A percentile compares a stretch with the other conserved stretches of the same genome.
phyloP scores from a whole-genome alignment of 2,888 invertebrate species.

The Acanthosepion lycidas region DNA sequence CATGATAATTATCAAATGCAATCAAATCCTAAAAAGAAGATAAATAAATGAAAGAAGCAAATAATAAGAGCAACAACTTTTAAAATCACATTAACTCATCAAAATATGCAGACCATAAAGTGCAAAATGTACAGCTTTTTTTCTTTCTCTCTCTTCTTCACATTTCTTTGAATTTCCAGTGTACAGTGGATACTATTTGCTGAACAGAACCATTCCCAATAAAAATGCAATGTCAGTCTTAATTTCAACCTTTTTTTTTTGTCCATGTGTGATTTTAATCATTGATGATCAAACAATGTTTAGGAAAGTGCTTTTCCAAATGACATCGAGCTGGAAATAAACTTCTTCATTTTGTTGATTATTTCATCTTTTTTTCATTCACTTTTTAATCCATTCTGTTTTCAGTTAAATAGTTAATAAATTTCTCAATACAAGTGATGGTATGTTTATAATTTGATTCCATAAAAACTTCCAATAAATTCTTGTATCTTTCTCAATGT shows the following conservation, averaged over 20 bases:
- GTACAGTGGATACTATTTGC: constrained; percentile 33
- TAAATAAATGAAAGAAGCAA: constrained; percentile 24
- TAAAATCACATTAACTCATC: background rate
- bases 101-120: constrained; percentile 21
- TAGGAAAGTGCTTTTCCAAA: background rate
- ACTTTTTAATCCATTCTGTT: too few species aligned
- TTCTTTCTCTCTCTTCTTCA: background rate
- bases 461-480: too few species aligned
- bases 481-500: too few species aligned
- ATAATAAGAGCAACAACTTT: background rate
- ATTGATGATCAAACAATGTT: background rate
- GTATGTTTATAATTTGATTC: too few species aligned
- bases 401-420: too few species aligned
- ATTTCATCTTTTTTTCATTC: constrained; percentile 24
- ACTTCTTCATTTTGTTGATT: background rate
- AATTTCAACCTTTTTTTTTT: background rate
- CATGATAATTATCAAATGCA: background rate
- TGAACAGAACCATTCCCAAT: constrained; percentile 8
- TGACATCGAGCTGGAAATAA: constrained; percentile 33
- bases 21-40: background rate
- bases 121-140: constrained; percentile 9
- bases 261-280: constrained; percentile 20
- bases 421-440: too few species aligned
- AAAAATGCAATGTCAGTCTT: constrained; percentile 33
- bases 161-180: background rate